Percentiles rank a stretch among this genome's conserved stretches.
Conservation (phyloP, 2,888 invertebrate species). For the Drosophila nigricruria region DNA sequence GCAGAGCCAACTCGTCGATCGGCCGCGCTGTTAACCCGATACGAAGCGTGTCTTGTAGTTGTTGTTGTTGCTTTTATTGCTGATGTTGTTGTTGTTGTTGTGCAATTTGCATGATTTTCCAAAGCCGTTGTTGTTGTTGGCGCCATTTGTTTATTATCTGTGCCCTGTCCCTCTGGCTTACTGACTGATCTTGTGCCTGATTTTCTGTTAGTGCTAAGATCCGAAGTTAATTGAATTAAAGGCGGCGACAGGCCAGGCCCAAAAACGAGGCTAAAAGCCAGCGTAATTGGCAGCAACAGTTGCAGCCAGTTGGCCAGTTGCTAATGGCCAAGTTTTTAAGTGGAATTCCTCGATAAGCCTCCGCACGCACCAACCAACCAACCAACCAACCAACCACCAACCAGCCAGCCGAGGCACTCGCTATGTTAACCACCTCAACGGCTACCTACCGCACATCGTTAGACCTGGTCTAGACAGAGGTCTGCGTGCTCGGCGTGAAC, state of each 20-base stretch:
- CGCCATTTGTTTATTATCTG: slow-evolving; percentile 73
- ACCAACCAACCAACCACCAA: slow-evolving; percentile 29
- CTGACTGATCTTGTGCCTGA: slow-evolving; percentile 48
- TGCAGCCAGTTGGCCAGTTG: slow-evolving; percentile 27
- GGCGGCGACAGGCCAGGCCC: slow-evolving; percentile 38
- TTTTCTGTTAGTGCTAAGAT: slow-evolving; percentile 45
- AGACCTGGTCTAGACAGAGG: slow-evolving; percentile 69
- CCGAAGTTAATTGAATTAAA: slow-evolving; percentile 75
- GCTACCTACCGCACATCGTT: slow-evolving; percentile 78
- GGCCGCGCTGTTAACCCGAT: slow-evolving; percentile 46
- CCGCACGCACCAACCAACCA: slow-evolving; percentile 55
- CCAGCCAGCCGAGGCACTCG: slow-evolving; percentile 4
- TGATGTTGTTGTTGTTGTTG: slow-evolving; percentile 38
- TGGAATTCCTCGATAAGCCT: slow-evolving; percentile 72
- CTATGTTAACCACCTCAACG: slow-evolving; percentile 8
- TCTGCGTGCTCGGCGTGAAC: slow-evolving; percentile 70
- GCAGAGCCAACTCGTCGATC: slow-evolving; percentile 39
- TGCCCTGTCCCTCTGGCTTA: slow-evolving; percentile 40
- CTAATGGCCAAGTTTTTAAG: slow-evolving; percentile 63
- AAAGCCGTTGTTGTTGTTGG: slow-evolving; percentile 57
- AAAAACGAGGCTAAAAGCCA: slow-evolving; percentile 31
- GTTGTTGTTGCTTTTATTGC: slow-evolving; percentile 11
- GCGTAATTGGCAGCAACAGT: slow-evolving; percentile 59
- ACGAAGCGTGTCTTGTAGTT: slow-evolving; percentile 55
- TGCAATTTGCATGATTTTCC: slow-evolving; percentile 78